Evolutionary conservation across 2,888 invertebrate species (phyloP).

Genomic region (Prosopocoilus inquinatus): DNA sequence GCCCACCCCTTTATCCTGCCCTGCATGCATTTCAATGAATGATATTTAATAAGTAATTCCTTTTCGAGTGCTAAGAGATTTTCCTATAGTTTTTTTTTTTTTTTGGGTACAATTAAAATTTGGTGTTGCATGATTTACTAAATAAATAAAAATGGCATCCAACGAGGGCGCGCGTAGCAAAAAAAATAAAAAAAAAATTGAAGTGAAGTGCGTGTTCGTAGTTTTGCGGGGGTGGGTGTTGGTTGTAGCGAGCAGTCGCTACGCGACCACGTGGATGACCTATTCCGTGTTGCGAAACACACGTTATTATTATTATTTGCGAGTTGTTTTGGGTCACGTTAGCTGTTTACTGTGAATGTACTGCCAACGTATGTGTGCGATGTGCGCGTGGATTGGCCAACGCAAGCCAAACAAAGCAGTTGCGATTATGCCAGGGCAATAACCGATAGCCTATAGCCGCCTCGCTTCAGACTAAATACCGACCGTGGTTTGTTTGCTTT

Average conservation of each 20-base stretch:
- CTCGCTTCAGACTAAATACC: constrained; percentile 20
- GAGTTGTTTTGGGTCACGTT: constrained; percentile 29
- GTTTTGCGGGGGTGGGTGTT: not conserved
- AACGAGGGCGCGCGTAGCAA: too few species aligned
- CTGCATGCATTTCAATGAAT: too few species aligned
- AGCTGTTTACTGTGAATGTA: constrained; percentile 11
- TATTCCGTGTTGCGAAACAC: constrained; percentile 36
- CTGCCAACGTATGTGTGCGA: constrained; percentile 14
- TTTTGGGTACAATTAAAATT: too few species aligned
- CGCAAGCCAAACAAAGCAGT: constrained; percentile 6
- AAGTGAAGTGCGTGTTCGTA: not conserved
- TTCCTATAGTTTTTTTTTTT: too few species aligned
- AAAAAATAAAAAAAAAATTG: too few species aligned
- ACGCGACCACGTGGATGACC: constrained; percentile 36
- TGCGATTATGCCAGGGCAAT: constrained; percentile 26
- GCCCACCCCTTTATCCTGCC: too few species aligned
- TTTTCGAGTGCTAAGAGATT: too few species aligned
- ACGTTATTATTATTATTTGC: constrained; percentile 29
- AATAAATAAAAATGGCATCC: too few species aligned
- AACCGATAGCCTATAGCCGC: constrained; percentile 25
- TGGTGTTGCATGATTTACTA: too few species aligned
- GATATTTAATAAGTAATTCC: too few species aligned
- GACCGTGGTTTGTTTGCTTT: constrained; percentile 14
- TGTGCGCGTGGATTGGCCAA: constrained; percentile 25
- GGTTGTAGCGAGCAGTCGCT: constrained; percentile 14